A percentile compares a stretch with the other conserved stretches of the same genome.
phyloP scores from a whole-genome alignment of 2,113 vertebrate genomes.

The Grus americana region DNA sequence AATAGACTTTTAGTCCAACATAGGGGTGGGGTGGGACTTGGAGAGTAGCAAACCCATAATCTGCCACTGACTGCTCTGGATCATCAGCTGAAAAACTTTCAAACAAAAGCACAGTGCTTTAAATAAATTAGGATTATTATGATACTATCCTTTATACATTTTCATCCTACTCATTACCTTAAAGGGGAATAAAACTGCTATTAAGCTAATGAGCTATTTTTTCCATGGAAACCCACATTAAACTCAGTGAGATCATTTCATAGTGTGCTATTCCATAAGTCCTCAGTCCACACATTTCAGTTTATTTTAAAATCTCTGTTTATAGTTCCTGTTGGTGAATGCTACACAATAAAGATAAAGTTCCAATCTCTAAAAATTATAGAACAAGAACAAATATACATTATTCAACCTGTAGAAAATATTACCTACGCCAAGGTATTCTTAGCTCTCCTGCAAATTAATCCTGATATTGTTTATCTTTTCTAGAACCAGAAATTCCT shows the following conservation, averaged over 20 bases:
- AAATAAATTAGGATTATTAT: neutral
- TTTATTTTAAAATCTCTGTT: neutral
- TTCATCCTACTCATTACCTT: neutral
- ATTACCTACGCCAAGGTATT: neutral
- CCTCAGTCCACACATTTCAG: neutral
- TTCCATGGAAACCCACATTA: neutral
- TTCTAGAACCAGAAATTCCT: slow-evolving; percentile 9
- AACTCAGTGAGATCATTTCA: neutral
- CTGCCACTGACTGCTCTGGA: neutral
- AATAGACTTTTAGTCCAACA: neutral
- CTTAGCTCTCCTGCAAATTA: neutral
- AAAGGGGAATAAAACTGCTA: neutral
- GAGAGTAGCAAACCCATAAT: neutral
- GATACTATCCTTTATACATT: neutral
- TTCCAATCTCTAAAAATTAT: neutral
- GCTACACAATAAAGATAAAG: neutral
- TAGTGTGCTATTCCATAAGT: neutral
- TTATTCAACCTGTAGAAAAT: neutral
- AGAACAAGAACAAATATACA: neutral
- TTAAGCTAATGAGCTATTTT: neutral
- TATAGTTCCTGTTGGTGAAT: neutral
- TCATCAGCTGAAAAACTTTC: neutral
- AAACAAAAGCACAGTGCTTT: neutral
- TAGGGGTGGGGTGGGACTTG: neutral
- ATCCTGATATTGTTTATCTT: neutral